Conservation (phyloP, 2,113 vertebrate species). For the Seriola aureovittata region DNA sequence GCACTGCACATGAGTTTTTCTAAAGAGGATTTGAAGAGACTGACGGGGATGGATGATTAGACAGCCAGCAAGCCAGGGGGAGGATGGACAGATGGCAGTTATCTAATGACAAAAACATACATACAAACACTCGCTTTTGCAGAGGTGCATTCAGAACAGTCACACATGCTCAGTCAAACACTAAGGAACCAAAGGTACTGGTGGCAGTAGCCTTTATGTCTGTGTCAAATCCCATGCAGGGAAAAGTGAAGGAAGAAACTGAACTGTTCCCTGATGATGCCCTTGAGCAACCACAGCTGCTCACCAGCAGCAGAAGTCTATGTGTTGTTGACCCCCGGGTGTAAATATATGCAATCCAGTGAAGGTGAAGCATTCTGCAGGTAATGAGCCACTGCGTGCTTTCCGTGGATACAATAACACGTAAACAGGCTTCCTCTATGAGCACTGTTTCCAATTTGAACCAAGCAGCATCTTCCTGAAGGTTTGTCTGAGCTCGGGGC, state of each 20-base stretch:
- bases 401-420: not conserved
- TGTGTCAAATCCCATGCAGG: not conserved
- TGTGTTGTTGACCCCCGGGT: not conserved
- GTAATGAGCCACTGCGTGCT: not conserved
- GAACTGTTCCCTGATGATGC: not conserved
- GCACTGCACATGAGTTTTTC: not conserved
- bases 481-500: conserved; percentile 88
- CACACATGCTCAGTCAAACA: not conserved
- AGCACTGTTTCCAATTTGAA: conserved; percentile 56
- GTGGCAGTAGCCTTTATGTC: not conserved
- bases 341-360: conserved; percentile 1
- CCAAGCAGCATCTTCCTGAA: conserved; percentile 91
- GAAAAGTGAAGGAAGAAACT: not conserved
- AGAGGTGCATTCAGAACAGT: not conserved
- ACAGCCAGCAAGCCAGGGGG: not conserved
- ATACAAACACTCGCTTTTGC: not conserved
- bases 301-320: not conserved
- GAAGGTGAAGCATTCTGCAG: not conserved
- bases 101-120: not conserved
- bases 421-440: not conserved
- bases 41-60: not conserved
- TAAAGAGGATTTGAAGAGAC: not conserved
- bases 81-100: not conserved
- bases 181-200: not conserved
- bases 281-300: not conserved